Base-by-base conservation (phyloP, 2,888 invertebrate species). In the Athetis lepigone region DNA sequence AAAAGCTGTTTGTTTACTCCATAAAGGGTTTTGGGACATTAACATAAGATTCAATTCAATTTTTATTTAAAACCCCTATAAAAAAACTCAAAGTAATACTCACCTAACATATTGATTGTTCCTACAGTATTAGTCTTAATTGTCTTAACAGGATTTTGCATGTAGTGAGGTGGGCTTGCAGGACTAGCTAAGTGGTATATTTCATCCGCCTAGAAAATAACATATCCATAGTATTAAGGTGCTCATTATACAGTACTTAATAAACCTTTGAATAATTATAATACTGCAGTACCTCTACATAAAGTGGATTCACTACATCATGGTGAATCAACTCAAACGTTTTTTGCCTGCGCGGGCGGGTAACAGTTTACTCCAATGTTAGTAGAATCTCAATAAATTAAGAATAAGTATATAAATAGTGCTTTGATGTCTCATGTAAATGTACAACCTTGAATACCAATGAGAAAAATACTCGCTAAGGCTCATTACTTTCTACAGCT, bases 61-160 rank as follows among this genome's bases (percentile, higher is more conserved):
- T 1, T 2, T 8, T 13, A 33, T 13, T 33, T 13, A 13, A 33
- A 33, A 4, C 4, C 4, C 0, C 11, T 9, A 11, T 9, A 9
- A 11, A 13, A 33, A 13, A 33, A 13, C 4, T 29, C 3, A 11
- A 11, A 19, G n/a, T 2, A 45, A 47, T 71, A 82, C 87, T 74
- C 90, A 97, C 98, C 98, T 83, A 98, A 95, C 95, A 98, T 97
- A 92, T 98, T 98, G 67, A 98, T 98, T 27, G 98, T 98, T 55
- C 98, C 99, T 87, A 99, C 96, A 1, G 99, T 99, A 91, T 99
- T 99, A 0, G 99, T 99, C 92, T 99, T 99, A 77, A 99, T 98
- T 16, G 99, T 99, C 94, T 99, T 99, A 3, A 99, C 99, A 29
- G 99, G 99, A 95, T 99, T 99, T 88, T 98, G 97, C 99, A 99